These are phyloP conservation scores for Drosophila borborema DNA, from an alignment of 2,888 invertebrate species.

Conservation along the genomic window DNA sequence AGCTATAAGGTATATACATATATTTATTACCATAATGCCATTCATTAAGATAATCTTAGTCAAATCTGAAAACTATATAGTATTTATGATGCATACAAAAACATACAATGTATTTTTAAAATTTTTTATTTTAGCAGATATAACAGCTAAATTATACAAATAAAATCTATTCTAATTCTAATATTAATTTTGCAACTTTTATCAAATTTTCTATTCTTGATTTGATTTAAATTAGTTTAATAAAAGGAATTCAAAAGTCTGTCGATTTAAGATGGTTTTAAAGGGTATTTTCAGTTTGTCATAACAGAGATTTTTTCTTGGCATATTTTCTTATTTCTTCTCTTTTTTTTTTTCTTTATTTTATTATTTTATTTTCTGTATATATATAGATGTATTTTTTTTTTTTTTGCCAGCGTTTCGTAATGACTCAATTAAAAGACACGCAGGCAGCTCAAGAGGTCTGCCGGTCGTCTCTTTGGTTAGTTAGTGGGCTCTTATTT, in stretches of 20 bases:
- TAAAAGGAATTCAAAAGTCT: background rate
- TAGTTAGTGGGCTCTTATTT: conserved; percentile 9
- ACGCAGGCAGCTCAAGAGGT: conserved; percentile 61
- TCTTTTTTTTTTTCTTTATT: conserved; percentile 11
- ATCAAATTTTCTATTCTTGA: too few species aligned
- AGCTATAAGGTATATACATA: background rate
- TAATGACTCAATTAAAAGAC: conserved; percentile 80
- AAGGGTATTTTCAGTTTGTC: background rate
- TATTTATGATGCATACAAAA: background rate
- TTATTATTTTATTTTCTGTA: background rate
- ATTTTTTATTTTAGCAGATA: too few species aligned
- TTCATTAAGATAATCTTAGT: background rate
- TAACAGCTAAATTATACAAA: too few species aligned
- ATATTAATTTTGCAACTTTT: too few species aligned
- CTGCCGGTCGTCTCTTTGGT: conserved; percentile 1
- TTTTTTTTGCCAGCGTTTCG: conserved; percentile 37
- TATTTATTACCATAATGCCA: background rate
- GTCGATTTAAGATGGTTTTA: background rate
- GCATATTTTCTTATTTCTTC: conserved; percentile 5
- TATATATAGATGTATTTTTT: background rate
- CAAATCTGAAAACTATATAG: background rate
- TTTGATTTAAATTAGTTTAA: too few species aligned
- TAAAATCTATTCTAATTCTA: too few species aligned
- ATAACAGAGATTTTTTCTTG: background rate
- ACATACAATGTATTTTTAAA: too few species aligned